A percentile compares a stretch with the other conserved stretches of the same genome.
Evolutionary conservation across 2,888 invertebrate species (phyloP).

Genomic region (Zeuzera pyrina): DNA sequence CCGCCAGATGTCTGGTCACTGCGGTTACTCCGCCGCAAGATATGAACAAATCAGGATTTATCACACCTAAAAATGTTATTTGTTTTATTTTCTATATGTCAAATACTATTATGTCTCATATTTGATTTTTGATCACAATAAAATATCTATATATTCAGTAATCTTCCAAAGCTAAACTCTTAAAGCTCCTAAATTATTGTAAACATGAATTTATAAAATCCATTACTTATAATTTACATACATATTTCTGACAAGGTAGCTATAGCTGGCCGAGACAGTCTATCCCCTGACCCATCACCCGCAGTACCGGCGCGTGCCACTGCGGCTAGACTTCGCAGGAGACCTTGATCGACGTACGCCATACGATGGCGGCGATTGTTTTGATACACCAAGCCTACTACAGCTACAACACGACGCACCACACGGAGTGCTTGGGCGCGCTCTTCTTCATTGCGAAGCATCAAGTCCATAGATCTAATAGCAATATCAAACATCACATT

Average conservation of each 20-base stretch:
- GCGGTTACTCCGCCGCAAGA: slow-evolving; percentile 88
- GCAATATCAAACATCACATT: not conserved
- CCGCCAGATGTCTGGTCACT: slow-evolving; percentile 85
- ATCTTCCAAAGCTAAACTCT: too few relatives aligned
- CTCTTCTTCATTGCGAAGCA: slow-evolving; percentile 93
- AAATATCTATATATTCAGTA: too few relatives aligned
- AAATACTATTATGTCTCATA: slow-evolving; percentile 3
- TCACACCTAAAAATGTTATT: slow-evolving; percentile 70
- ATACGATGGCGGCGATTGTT: slow-evolving; percentile 78
- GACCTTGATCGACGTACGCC: slow-evolving; percentile 80
- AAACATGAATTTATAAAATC: not conserved
- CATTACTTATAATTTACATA: slow-evolving; percentile 34
- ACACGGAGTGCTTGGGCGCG: slow-evolving; percentile 92
- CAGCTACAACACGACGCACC: slow-evolving; percentile 72
- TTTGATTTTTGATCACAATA: too few relatives aligned
- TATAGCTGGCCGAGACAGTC: slow-evolving; percentile 86
- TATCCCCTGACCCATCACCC: slow-evolving; percentile 81
- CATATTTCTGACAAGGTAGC: slow-evolving; percentile 92
- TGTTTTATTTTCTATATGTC: not conserved
- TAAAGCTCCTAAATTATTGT: not conserved
- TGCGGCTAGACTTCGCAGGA: slow-evolving; percentile 87
- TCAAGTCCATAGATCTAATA: slow-evolving; percentile 87
- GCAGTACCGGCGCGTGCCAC: slow-evolving; percentile 83
- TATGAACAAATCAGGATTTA: slow-evolving; percentile 87
- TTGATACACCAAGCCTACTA: slow-evolving; percentile 73